Evolutionary conservation across 2,888 invertebrate genomes (phyloP), one percentile per base, ranked within the genome.

Genomic region (Ditula angustiorana): DNA sequence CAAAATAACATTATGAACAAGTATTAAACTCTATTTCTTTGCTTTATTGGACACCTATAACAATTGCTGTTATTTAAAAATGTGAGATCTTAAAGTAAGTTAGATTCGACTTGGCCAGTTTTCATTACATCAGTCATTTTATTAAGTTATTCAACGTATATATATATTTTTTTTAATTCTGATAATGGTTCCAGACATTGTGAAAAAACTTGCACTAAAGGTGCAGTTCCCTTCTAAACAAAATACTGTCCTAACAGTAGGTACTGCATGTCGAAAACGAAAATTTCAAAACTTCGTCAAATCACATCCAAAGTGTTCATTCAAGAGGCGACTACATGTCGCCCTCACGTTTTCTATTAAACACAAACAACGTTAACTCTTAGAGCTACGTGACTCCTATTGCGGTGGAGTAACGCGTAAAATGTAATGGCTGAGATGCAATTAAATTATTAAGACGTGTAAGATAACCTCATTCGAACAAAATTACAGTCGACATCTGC

Each of bases 291-390:
- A 75, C 74, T 82, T 80, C 81, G 79, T 79, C 80, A 80, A 82
- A 79, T 76, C 74, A 80, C 78, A 76, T 73, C 74, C 75, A 75
- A n/a, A n/a, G n/a, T n/a, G n/a, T n/a, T n/a, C n/a, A n/a, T n/a
- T n/a, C n/a, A n/a, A n/a, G 75, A 71, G 76, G 69, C 71, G 55
- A 66, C 61, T 68, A 75, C 73, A 77, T 74, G 72, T 72, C 69
- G 71, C 67, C 71, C 72, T 73, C 86, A 86, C 86, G 85, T 83
- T 78, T 86, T 83, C 82, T 80, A 87, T 87, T 86, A 85, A 70
- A 76, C 71, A 70, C 65, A 65, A 71, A 74, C 77, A 75, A 80
- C 78, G 71, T 81, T 80, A 74, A 70, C 68, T 71, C 37, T 26
- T 41, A 46, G 47, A 16, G 24, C 46, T 41, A 37, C 26, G 56